Base-by-base conservation (phyloP, 2,888 invertebrate genomes). In the Parnassius apollo region DNA sequence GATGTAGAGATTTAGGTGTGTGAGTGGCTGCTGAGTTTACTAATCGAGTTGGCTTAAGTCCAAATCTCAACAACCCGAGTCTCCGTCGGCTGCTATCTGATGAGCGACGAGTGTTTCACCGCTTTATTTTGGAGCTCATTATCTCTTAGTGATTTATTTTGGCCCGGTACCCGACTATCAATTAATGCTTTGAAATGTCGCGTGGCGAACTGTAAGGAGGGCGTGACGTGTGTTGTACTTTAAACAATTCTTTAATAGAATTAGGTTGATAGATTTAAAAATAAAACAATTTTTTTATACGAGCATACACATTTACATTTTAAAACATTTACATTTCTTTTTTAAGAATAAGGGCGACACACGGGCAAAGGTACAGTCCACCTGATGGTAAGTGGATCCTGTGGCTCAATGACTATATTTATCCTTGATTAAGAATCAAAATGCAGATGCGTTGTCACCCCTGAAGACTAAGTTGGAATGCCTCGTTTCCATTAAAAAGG, bases 91-190 rank as follows among this genome's bases (percentile, higher is more conserved):
- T 82, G 74, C 84, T 81, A 82, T 81, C 82, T 76, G 78, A 80
- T 79, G 81, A 87, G 80, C 81, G 85, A 84, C 84, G 82, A 87
- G 76, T 82, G 79, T 84, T 82, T 83, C 83, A 82, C 78, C 80
- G 78, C 84, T 89, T 87, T 88, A 91, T 91, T 91, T 89, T 87
- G 80, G 86, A 81, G 81, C 88, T 89, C 89, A 89, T 91, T 91
- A 91, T 90, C 85, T 85, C 81, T 80, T 78, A 83, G 85, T 85
- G 87, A 88, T 90, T 89, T 89, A 91, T 91, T 90, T 88, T 81
- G 71, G 82, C 78, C 80, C 70, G 71, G 42, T 54, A 53, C 35
- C 50, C 56, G 51, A 25, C 42, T 42, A 44, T 46, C 49, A 42
- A 76, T 57, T 57, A 74, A 79, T 76, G 76, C 80, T 81, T 80